Evolutionary conservation across 2,888 invertebrate genomes (phyloP), one percentile per base, ranked within the genome.

Genomic region (Poecilus cupreus): DNA sequence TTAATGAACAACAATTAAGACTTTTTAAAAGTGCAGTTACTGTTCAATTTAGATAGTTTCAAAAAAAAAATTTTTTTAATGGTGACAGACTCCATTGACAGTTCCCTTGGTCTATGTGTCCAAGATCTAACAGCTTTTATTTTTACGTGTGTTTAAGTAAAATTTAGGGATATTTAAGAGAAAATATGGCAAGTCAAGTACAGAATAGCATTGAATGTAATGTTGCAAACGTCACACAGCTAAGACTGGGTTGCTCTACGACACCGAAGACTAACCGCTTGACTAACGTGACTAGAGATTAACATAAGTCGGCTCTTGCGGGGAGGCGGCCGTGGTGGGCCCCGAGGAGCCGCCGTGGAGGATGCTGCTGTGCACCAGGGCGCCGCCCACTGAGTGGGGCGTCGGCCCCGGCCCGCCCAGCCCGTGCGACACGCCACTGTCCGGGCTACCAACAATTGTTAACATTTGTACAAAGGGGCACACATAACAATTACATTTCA

Each of bases 241-340:
- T 32, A 32, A 5, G 6, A 32, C 32, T 32, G n/a, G n/a, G 32
- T 32, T 32, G 32, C 32, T 32, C 78, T 78, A 78, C 78, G 78
- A 78, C 78, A 78, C 64, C 78, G 78, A 78, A 64, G 46, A 78
- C 78, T 64, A 78, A 78, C 78, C 64, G 60, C 78, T 60, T 32
- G 32, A 18, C 51, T 51, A 51, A 51, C 43, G 75, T 70, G 75
- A 81, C 94, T 95, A 95, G 93, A 96, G 96, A 94, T 96, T 96
- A 90, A 96, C 97, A 92, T 97, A 97, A 87, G 97, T 96, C 86
- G 96, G 96, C 91, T 96, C 96, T 91, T 96, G 96, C 83, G 94
- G 94, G 86, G 93, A 92, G 88, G 93, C 92, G 85, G 92, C 91
- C 86, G 92, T 91, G 84, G 89, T 88, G 83, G 89, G 88, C 91